Evolutionary conservation across 2,888 invertebrate species (phyloP).

Genomic region (Dione juno): DNA sequence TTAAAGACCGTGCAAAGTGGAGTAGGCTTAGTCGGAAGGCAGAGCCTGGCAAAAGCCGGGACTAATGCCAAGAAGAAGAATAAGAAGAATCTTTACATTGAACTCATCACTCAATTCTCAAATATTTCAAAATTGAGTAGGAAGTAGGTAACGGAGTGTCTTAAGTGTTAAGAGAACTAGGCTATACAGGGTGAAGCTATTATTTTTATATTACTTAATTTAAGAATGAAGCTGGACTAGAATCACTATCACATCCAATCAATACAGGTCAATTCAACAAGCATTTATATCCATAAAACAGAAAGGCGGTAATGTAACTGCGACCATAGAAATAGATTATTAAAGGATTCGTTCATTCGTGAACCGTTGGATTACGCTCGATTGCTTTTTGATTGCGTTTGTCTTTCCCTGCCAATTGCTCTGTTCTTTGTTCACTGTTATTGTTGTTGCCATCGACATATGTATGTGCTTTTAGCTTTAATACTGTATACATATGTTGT

Average conservation of each 20-base stretch:
- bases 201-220: too few relatives aligned
- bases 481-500: not conserved
- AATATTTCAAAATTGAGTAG: too few relatives aligned
- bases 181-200: too few relatives aligned
- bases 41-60: too few relatives aligned
- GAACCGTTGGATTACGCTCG: conserved; percentile 37
- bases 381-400: conserved; percentile 46
- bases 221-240: too few relatives aligned
- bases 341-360: conserved; percentile 29
- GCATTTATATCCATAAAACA: conserved; percentile 1
- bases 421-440: conserved; percentile 25
- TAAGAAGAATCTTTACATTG: too few relatives aligned
- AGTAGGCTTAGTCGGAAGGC: too few relatives aligned
- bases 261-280: not conserved
- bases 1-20: too few relatives aligned
- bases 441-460: conserved; percentile 8
- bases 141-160: too few relatives aligned
- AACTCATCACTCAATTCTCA: too few relatives aligned
- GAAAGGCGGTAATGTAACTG: conserved; percentile 1
- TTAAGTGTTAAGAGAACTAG: too few relatives aligned
- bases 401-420: conserved; percentile 40
- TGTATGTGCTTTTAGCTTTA: not conserved
- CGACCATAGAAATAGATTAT: conserved; percentile 20
- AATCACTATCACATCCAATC: not conserved
- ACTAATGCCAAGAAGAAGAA: too few relatives aligned